Base-by-base conservation (phyloP, 2,113 vertebrate genomes). In the Progne subis region DNA sequence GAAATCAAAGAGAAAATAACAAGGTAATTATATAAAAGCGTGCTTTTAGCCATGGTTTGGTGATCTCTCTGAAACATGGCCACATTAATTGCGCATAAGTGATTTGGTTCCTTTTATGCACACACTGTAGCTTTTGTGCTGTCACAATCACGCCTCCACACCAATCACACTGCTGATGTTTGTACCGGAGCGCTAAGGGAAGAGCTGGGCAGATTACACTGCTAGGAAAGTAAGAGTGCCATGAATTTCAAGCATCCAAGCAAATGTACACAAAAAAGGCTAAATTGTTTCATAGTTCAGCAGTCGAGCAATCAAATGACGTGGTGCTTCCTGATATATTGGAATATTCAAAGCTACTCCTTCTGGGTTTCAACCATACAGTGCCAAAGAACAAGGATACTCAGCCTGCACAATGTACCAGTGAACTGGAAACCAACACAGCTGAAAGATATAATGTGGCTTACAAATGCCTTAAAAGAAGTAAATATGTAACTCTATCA, bases 21-120 rank as follows among this genome's bases (percentile, higher is more conserved):
- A 72, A 65, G 37, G 59, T 47, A 82, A 93, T 76, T 86, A 65
- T n/a, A 92, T 18, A 55, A 82, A 91, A 89, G 29, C 1, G 0
- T 87, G 55, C 59, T 88, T 90, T 93, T 82, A 91, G 89, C 61
- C 39, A 52, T 29, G 84, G 70, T 65, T 85, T 91, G 87, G 59
- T 77, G 78, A 88, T 69, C 53, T 63, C 47, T 67, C 55, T 65
- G 81, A 85, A 85, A 50, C 59, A 26, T 1, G 32, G 63, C 63
- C 81, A 50, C 0, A 1, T 47, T 95, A 95, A 94, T 67, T 85
- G 84, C 32, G 9, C 14, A 1, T 70, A 88, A 95, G 82, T 82
- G 92, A 94, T 80, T 82, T 39, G n/a, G 67, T 63, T 94, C 84
- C 84, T 90, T 92, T 92, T 39, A 91, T 44, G 77, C 72, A 75